Conservation (phyloP, 2,888 invertebrate genomes). For the Torymus aiolomorphi region DNA sequence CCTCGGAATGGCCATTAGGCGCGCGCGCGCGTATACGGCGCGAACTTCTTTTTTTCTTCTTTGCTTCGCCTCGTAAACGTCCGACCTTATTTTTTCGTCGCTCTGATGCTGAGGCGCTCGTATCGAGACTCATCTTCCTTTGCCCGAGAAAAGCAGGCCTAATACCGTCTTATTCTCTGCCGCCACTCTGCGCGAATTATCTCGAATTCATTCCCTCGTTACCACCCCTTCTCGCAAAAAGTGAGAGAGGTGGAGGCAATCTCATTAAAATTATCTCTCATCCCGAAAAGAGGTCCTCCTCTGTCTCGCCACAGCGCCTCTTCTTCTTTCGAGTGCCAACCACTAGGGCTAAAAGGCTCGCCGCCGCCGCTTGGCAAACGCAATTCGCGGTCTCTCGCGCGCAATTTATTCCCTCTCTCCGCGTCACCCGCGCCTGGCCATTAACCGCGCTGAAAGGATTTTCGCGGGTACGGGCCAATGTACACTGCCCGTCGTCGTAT, state of each 20-base stretch:
- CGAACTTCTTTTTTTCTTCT: constrained; percentile 39
- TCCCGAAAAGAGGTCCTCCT: constrained; percentile 56
- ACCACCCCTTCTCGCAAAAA: constrained; percentile 18
- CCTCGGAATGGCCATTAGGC: constrained; percentile 24
- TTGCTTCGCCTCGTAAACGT: constrained; percentile 44
- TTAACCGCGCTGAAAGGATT: constrained; percentile 2
- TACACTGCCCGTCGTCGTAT: neutral
- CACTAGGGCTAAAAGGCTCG: no score
- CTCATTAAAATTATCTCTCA: constrained; percentile 72
- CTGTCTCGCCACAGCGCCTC: neutral
- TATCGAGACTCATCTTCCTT: constrained; percentile 47
- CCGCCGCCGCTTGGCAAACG: neutral
- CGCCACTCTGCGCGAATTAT: neutral
- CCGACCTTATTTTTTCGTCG: constrained; percentile 5
- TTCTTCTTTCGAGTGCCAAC: neutral
- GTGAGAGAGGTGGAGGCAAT: constrained; percentile 55
- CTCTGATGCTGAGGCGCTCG: no score
- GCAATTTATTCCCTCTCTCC: neutral
- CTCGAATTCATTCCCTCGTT: constrained; percentile 13
- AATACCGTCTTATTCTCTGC: constrained; percentile 39
- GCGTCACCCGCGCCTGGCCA: no score
- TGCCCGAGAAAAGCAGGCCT: constrained; percentile 29
- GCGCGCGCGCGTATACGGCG: neutral
- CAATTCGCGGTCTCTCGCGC: constrained; percentile 20
- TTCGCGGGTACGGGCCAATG: neutral